Base-by-base conservation (phyloP, 2,113 vertebrate species). In the Orcinus orca region DNA sequence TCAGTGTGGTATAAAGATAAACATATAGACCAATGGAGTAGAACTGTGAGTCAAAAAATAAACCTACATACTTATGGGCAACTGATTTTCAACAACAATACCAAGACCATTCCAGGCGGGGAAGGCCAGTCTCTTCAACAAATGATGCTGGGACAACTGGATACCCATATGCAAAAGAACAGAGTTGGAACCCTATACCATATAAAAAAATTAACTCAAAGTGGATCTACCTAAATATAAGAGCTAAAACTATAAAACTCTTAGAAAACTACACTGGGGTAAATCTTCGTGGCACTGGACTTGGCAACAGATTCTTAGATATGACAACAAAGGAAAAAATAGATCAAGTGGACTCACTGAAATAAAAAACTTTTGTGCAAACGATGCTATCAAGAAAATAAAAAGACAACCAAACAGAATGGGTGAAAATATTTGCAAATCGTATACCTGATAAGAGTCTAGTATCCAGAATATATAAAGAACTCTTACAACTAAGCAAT, bases 281-380 rank as follows among this genome's bases (percentile, higher is more conserved):
- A 65, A 79, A 63, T 53, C 71, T 93, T 95, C 10, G 25, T 21
- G 8, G 79, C 31, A 87, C 9, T 65, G 47, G 50, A 82, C 81
- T 93, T 90, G 82, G 41, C 67, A 70, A 65, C 53, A 20, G 55
- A 96, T 65, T 92, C 21, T 77, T 53, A 90, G 63, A 71, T 77
- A 62, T 53, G 63, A 96, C 53, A 92, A 77, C 38, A 53, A 63
- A 36, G 15, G 5, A 23, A 62, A 82, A 86, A 76, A 47, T 33
- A 68, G 53, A 53, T 53, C 53, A 68, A 67, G 58, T 23, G 36
- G 14, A 63, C 13, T 82, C 55, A 85, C 4, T 73, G 58, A 93
- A 90, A 93, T 70, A 38, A 71, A 93, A 94, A 88, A 67, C 33
- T 26, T 88, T 31, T 21, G 12, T 91, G 53, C 63, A 94, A 83